Base-by-base conservation (phyloP, 2,797 vertebrate genomes). In the Falco biarmicus region DNA sequence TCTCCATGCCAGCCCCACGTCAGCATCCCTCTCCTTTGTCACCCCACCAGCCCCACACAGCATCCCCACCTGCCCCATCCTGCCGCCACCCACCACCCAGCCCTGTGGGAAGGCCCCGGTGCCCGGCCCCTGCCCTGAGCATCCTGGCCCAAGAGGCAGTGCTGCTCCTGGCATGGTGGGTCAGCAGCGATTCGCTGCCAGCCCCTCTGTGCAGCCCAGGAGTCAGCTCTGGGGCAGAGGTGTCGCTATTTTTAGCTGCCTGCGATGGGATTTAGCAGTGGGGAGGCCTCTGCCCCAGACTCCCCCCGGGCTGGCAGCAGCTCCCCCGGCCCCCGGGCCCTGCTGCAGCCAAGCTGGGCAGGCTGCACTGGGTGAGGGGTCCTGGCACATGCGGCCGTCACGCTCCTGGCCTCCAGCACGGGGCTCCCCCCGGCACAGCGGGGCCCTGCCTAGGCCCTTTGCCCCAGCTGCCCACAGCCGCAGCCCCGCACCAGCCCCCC, bases 361-460 rank as follows among this genome's bases (percentile, higher is more conserved):
- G 94, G 93, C 87, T 95, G 95, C 93, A 97, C 95, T 97, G 95
- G 96, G 96, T 97, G 94, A 97, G 94, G 96, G 95, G 94, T 97
- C 56, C 82, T 97, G 96, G 95, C 95, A 0, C 4, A 0, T 0
- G 13, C 71, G 48, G 32, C 51, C 1, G 92, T 84, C 94, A 87
- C 29, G 34, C 89, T 96, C 45, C 80, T 39, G 2, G 0, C 47
- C 71, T 50, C 22, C 3, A 0, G 25, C 86, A 26, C 0, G 5
- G 68, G 86, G 82, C 32, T 92, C 73, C 61, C 84, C 34, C 5
- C 45, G 32, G 5, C 3, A 5, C 65, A 24, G 73, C 2, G 2
- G 54, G 43, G 50, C 79, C 64, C 78, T 87, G 80, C 70, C 86
- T 50, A 5, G 84, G 77, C 82, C 93, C 95, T 95, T 95, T 95